Evolutionary conservation across 2,888 invertebrate species (phyloP), one percentile per base, ranked within the genome.

Genomic region (Drosophila emarginata): DNA sequence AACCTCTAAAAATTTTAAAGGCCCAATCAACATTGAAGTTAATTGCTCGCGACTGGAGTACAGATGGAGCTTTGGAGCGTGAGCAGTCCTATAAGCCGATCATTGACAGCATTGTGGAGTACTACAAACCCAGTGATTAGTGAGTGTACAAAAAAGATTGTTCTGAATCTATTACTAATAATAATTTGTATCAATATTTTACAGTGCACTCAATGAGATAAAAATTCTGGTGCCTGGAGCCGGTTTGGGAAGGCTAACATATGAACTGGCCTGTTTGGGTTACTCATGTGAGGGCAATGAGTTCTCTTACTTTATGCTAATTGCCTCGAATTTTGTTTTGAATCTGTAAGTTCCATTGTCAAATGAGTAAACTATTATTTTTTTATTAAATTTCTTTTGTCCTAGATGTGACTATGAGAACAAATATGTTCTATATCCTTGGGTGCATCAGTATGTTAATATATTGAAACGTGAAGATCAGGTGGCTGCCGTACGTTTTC

Each of bases 271-370:
- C 0, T 94, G 94, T 64, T 93, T 95, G 15, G 99, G 99, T 0
- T 99, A 96, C 92, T 94, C 94, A 9, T 99, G 98, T 85, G 97
- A 99, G 92, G 99, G 99, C 75, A 99, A 99, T 91, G 99, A 99
- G 92, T 99, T 98, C 93, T 98, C 98, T 28, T 94, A 99, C 40
- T 99, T 98, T 91, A 99, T 99, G 99, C 93, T 99, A 57, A 96
- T 99, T 80, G 97, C 98, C 0, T 98, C 99, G 52, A 97, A 98
- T 92, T 99, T 98, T 91, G 95, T 99, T 65, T 93, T 99, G 52
- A 99, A 99, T 93, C 94, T 95, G 94, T 94, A 61, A 12, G 54
- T 54, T 54, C 5, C 5, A 32, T 51, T 18, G 6, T 6, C 9
- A n/a, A 7, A 18, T 6, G 6, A 26, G 26, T 26, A n/a, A n/a